Conservation (phyloP, 2,113 vertebrate genomes). For the Ceyx margarethae region DNA sequence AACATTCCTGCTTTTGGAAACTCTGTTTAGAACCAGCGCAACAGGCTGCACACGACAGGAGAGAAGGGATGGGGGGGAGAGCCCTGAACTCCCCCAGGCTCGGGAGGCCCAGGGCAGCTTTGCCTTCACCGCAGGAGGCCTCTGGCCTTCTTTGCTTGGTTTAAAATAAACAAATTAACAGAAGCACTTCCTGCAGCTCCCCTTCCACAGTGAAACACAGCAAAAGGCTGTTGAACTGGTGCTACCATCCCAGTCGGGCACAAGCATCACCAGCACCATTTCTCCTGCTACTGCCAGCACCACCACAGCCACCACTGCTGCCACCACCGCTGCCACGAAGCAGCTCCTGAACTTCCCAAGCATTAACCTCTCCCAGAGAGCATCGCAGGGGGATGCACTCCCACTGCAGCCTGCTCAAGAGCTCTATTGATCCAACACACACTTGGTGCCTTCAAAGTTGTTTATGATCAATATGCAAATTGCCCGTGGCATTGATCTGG, state of each 20-base stretch:
- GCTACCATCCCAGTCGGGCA: rapidly evolving
- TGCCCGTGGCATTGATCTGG: slow-evolving; percentile 92
- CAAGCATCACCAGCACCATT: neutral
- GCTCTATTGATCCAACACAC: slow-evolving; percentile 92
- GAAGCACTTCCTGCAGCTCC: neutral
- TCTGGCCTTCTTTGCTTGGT: neutral
- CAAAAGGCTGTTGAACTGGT: neutral
- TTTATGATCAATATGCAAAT: slow-evolving; percentile 99
- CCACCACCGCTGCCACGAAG: neutral
- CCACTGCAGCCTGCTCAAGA: slow-evolving; percentile 82
- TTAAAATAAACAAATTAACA: neutral
- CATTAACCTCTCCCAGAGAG: slow-evolving; percentile 81
- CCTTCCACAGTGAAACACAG: neutral
- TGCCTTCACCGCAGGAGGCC: rapidly evolving
- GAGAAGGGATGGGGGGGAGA: neutral
- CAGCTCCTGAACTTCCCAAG: slow-evolving; percentile 46
- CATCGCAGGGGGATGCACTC: slow-evolving; percentile 78
- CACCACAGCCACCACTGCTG: neutral
- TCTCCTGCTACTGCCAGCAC: no score
- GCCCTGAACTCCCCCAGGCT: no score
- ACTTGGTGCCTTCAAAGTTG: slow-evolving; percentile 97
- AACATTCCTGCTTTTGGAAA: neutral
- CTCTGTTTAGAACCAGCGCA: rapidly evolving
- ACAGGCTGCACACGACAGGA: neutral
- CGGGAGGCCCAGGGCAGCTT: rapidly evolving